A percentile compares a stretch with the other conserved stretches of the same genome.
phyloP scores from a whole-genome alignment of 2,888 invertebrate genomes.

The Theretra japonica region DNA sequence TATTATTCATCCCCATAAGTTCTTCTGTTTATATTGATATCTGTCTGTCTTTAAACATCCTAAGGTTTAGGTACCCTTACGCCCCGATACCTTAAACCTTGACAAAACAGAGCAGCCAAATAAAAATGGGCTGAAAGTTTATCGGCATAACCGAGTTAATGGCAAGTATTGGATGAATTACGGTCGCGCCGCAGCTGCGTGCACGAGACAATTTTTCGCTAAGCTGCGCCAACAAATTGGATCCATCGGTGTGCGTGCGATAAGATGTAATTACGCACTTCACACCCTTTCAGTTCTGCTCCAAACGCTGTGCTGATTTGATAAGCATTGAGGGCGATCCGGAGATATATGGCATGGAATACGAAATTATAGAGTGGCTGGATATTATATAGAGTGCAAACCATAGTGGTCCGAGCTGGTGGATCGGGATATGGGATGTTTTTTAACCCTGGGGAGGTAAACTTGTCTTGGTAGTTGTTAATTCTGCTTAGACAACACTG shows the following conservation, averaged over 20 bases:
- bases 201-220: conserved; percentile 82
- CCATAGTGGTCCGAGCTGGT: no score
- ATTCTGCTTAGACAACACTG: no score
- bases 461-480: no score
- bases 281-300: conserved; percentile 40
- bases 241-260: conserved; percentile 62
- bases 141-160: conserved; percentile 30
- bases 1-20: no score
- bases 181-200: conserved; percentile 72
- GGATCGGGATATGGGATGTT: no score
- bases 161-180: conserved; percentile 30
- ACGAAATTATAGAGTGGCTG: no score
- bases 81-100: not conserved
- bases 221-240: conserved; percentile 79
- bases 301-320: not conserved
- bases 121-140: conserved; percentile 20
- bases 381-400: no score
- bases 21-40: no score
- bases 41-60: no score
- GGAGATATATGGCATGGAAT: no score
- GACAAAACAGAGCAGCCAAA: not conserved
- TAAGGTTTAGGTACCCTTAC: not conserved
- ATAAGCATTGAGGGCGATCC: not conserved
- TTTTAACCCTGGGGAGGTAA: no score
- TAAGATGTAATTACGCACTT: conserved; percentile 67